Percentiles rank a stretch among this genome's conserved stretches.
Evolutionary conservation across 2,113 vertebrate genomes (phyloP).

Genomic region (Urocynchramus pylzowi): DNA sequence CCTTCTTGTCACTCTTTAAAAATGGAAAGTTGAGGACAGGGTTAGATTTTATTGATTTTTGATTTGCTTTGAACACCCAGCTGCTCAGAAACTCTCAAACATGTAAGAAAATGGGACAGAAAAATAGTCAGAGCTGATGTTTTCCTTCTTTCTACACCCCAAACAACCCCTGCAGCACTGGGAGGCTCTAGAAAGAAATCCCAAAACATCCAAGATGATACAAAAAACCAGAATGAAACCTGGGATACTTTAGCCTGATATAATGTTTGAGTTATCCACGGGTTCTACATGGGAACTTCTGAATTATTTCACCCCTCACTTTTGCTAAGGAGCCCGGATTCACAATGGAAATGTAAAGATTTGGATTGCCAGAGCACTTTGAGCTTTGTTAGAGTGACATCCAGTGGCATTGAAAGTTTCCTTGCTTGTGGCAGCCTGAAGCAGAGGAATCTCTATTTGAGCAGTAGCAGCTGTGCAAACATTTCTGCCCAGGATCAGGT

Average conservation of each 20-base stretch:
- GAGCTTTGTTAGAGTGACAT: slow-evolving; percentile 30
- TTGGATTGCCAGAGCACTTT: neutral
- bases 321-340: neutral
- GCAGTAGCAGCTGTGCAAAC: neutral
- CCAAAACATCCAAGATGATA: neutral
- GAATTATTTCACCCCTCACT: neutral
- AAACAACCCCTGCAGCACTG: neutral
- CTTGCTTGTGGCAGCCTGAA: neutral
- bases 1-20: neutral
- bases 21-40: neutral
- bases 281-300: neutral
- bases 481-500: neutral
- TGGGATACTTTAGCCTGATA: neutral
- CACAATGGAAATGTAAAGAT: neutral
- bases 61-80: neutral
- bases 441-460: neutral
- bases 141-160: neutral
- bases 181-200: neutral
- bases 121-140: neutral
- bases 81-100: neutral
- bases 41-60: neutral
- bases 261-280: neutral
- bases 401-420: neutral
- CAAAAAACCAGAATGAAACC: neutral
- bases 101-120: neutral